These are phyloP conservation scores for Euclidia mi DNA, from an alignment of 2,888 invertebrate species.

Conservation along the genomic window DNA sequence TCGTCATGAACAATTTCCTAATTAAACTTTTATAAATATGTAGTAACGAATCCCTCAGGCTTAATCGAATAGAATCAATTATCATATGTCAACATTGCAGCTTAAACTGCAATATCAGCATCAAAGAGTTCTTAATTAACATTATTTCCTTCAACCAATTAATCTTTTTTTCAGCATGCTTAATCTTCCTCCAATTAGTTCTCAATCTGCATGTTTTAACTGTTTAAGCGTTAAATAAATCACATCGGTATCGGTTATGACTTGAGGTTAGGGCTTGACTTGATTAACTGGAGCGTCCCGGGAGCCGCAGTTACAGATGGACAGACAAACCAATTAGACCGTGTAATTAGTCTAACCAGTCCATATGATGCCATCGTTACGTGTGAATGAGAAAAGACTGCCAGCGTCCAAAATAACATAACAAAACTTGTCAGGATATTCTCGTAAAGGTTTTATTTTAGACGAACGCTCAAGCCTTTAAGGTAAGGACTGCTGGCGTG, in stretches of 20 bases:
- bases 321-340: no score
- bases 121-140: no score
- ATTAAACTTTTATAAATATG: no score
- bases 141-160: background rate
- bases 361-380: slow-evolving; percentile 57
- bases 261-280: no score
- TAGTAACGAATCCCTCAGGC: no score
- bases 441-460: background rate
- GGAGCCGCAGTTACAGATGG: no score
- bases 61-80: no score
- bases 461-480: no score
- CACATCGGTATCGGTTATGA: slow-evolving; percentile 75
- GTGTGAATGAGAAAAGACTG: slow-evolving; percentile 40
- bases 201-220: slow-evolving; percentile 33
- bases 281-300: slow-evolving; percentile 85
- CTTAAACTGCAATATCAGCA: no score
- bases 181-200: slow-evolving; percentile 23
- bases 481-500: background rate
- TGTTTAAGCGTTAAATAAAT: slow-evolving; percentile 77
- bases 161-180: slow-evolving; percentile 3
- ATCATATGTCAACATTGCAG: no score
- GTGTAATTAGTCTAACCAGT: slow-evolving; percentile 78
- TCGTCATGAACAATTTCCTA: no score
- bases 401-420: slow-evolving; percentile 22
- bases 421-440: background rate